Evolutionary conservation across 2,113 vertebrate species (phyloP), one percentile per base, ranked within the genome.

Genomic region (Semnornis frantzii): DNA sequence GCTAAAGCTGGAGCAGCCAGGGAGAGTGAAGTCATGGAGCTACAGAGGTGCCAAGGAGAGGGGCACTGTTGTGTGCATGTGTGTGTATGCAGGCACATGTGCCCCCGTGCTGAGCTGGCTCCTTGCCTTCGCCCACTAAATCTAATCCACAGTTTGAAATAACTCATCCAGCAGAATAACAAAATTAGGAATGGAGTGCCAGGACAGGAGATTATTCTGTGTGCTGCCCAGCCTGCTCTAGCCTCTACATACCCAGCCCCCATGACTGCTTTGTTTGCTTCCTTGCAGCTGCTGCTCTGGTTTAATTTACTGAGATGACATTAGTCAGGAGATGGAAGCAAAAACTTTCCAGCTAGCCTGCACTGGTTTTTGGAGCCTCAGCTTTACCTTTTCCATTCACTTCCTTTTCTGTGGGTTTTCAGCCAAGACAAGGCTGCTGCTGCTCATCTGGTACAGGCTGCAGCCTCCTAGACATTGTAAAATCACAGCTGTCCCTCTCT

Each of bases 101-200:
- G 20, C 16, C 3, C 1, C 0, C 57, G 28, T 3, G 66, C 15
- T 76, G 66, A 64, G 68, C 86, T 90, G 87, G 91, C 79, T 90
- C 63, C 66, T 72, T 46, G 66, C 62, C 34, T 90, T 86, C 52
- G 4, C 82, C 34, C 65, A 42, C 78, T 62, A 87, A 95, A 94
- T 93, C 93, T 70, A 92, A 94, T 83, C 94, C 90, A 57, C 48
- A 30, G 24, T 89, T 95, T 82, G 90, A 95, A 96, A 91, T 87
- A 94, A 91, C 72, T 91, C 87, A 75, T 93, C 94, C 90, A 91
- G 86, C 48, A 83, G 84, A 91, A 92, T 87, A 95, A 96, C 68
- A 87, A 74, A 95, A 92, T 87, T 74, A 85, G 75, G 87, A 91
- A 55, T 10, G 8, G 86, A 94, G 68, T 80, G 74, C 75, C 84